phyloP scores from a whole-genome alignment of 2,797 vertebrate species.

The Manis pentadactyla region DNA sequence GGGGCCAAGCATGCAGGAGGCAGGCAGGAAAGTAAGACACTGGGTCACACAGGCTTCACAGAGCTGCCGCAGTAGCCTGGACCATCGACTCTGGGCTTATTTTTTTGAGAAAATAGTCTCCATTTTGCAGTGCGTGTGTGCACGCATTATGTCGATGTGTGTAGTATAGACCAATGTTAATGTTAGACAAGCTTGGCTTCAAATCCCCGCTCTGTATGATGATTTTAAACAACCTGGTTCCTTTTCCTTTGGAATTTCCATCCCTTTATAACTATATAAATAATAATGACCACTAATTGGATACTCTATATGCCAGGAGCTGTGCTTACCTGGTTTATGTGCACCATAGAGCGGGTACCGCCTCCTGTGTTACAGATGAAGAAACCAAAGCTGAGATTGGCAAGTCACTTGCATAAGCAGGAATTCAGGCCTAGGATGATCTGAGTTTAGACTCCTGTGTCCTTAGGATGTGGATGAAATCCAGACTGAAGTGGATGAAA shows the following conservation, averaged over 20 bases:
- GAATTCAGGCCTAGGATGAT: neutral
- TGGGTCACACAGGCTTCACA: neutral
- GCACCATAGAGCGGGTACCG: neutral
- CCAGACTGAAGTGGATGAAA: neutral
- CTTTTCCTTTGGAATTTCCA: neutral
- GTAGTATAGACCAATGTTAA: neutral
- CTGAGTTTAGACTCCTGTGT: neutral
- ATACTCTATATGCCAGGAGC: neutral
- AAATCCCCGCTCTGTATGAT: neutral
- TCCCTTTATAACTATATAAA: neutral
- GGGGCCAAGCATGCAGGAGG: neutral
- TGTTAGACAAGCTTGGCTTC: neutral
- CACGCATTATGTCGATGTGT: accelerated
- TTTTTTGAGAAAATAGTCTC: neutral
- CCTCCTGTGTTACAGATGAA: neutral
- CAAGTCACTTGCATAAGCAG: neutral
- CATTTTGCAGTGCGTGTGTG: neutral
- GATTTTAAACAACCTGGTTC: neutral
- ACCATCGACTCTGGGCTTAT: neutral
- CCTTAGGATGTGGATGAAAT: neutral
- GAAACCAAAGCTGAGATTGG: neutral
- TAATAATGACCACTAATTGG: neutral
- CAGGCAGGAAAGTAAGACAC: neutral
- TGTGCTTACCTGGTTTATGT: neutral
- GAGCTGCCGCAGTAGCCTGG: neutral